These are phyloP conservation scores for Neoaliturus tenellus DNA, from an alignment of 2,888 invertebrate species.

Conservation along the genomic window DNA sequence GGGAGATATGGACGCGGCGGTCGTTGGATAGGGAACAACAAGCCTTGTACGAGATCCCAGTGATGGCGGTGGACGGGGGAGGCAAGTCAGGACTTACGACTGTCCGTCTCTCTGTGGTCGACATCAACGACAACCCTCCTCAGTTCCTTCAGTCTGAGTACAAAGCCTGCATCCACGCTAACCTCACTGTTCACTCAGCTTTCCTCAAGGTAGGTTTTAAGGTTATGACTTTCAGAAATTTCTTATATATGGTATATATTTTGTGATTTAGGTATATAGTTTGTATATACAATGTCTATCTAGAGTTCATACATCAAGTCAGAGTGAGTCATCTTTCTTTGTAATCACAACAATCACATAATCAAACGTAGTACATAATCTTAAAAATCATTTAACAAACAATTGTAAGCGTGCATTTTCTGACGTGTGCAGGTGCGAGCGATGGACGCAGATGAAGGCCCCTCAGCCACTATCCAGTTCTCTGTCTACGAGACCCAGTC, in stretches of 20 bases:
- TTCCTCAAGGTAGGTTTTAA: conserved; percentile 79
- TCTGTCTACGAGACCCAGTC: conserved; percentile 84
- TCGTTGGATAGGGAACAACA: conserved; percentile 83
- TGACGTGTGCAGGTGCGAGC: conserved; percentile 74
- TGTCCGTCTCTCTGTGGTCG: conserved; percentile 87
- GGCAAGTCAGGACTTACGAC: conserved; percentile 85
- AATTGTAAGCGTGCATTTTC: too few relatives aligned
- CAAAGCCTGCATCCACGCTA: conserved; percentile 82
- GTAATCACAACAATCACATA: too few relatives aligned
- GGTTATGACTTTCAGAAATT: too few relatives aligned
- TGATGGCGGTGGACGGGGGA: conserved; percentile 90
- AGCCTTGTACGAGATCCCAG: conserved; percentile 83
- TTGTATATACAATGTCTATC: too few relatives aligned
- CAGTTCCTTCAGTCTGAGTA: conserved; percentile 85
- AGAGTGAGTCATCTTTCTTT: too few relatives aligned
- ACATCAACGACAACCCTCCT: conserved; percentile 91
- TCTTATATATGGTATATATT: too few relatives aligned
- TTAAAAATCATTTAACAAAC: too few relatives aligned
- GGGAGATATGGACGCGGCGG: conserved; percentile 65
- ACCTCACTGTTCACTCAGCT: conserved; percentile 75
- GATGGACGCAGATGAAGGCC: conserved; percentile 86
- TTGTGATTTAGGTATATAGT: too few relatives aligned
- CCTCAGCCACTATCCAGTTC: conserved; percentile 83
- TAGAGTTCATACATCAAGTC: too few relatives aligned
- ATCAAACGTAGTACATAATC: too few relatives aligned